These are phyloP conservation scores for Gonocerus acuteangulatus DNA, from an alignment of 2,888 invertebrate genomes.

Conservation along the genomic window DNA sequence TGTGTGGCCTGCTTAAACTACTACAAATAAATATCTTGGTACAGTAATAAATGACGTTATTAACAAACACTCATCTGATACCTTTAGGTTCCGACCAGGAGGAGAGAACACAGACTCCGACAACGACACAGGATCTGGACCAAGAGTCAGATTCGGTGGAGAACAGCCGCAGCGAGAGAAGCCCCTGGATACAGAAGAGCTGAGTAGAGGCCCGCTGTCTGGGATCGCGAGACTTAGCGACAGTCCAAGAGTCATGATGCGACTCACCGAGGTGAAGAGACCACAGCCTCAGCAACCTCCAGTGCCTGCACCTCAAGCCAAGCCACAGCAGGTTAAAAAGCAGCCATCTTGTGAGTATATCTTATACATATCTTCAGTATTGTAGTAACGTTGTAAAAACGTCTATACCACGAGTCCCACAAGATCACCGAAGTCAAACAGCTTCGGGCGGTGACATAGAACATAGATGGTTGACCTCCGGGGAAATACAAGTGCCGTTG, in stretches of 20 bases:
- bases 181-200: slow-evolving; percentile 82
- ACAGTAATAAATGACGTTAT: no score
- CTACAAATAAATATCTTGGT: no score
- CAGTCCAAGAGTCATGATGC: slow-evolving; percentile 81
- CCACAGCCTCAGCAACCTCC: slow-evolving; percentile 47
- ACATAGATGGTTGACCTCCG: no score
- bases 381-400: no score
- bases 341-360: slow-evolving; percentile 23
- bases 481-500: no score
- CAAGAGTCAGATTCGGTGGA: slow-evolving; percentile 57
- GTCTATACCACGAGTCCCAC: no score
- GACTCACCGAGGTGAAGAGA: slow-evolving; percentile 62
- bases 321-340: slow-evolving; percentile 20
- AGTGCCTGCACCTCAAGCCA: slow-evolving; percentile 6
- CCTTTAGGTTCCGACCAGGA: slow-evolving; percentile 50
- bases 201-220: slow-evolving; percentile 67
- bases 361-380: background rate
- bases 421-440: no score
- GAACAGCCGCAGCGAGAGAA: slow-evolving; percentile 49
- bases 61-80: no score
- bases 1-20: no score
- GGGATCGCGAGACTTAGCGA: slow-evolving; percentile 82
- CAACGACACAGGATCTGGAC: slow-evolving; percentile 45
- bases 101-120: slow-evolving; percentile 40
- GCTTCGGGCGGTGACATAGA: no score